Base-by-base conservation (phyloP, 2,113 vertebrate species). In the Tetrax tetrax region DNA sequence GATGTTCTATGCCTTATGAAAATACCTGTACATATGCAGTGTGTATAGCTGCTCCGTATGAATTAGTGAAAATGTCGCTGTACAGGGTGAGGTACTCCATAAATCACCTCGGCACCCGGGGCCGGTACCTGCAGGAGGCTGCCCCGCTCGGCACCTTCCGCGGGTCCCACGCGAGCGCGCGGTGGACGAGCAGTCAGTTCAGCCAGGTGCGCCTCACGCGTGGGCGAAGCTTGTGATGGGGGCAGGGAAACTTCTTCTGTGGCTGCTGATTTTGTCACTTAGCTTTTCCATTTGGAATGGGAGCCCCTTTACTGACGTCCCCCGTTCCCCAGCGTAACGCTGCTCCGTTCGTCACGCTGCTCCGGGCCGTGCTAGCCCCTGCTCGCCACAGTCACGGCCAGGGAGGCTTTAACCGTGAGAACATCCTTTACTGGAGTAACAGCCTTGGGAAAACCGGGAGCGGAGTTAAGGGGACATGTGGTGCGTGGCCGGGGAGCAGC, bases 1-100 rank as follows among this genome's bases (percentile, higher is more conserved):
- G 97, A 98, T 97, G 97, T 98, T 97, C 89, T 98, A 98, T 98
- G 98, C 98, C 98, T 98, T 98, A 98, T 98, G 97, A 96, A 98
- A 97, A 97, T 95, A 98, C 97, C 97, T 98, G 97, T 98, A 98
- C 96, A 98, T 97, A 98, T 97, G 97, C 96, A 96, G 96, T 97
- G 97, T 98, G 98, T 98, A 97, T 98, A 98, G 97, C 96, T 98
- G 97, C 97, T 98, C 97, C 96, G 83, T 94, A 97, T 69, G 91
- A 96, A 97, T 97, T 89, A 96, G 96, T 97, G 92, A 97, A 95
- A 97, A 94, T 97, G 91, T 96, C 97, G 96, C 95, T 87, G 92
- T 8, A 97, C 96, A 97, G 95, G 96, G 94, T 96, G 96, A 97
- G 96, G 88, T 90, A 89, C 41, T 43, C 41, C 41, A 6, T 14